A percentile compares a stretch with the other conserved stretches of the same genome.
These are phyloP conservation scores for Drosophila niveifrons DNA, from an alignment of 2,888 invertebrate species.

Conservation along the genomic window DNA sequence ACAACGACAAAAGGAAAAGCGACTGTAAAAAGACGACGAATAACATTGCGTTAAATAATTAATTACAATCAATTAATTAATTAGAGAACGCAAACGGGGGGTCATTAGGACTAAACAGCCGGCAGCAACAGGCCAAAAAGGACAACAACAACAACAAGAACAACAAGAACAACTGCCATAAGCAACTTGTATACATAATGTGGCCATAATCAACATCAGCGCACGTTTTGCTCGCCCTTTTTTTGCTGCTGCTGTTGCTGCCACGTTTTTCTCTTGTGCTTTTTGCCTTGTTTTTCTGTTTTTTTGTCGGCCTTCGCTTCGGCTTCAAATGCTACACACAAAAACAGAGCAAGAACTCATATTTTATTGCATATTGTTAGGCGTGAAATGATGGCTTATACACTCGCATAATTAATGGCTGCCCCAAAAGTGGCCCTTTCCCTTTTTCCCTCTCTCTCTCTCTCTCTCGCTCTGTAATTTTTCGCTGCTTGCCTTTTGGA, in stretches of 20 bases:
- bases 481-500: conserved; percentile 33
- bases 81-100: conserved; percentile 69
- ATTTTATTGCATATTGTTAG: conserved; percentile 72
- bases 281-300: background rate
- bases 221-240: conserved; percentile 36
- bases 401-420: conserved; percentile 67
- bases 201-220: conserved; percentile 67
- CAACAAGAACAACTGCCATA: conserved; percentile 23
- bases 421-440: conserved; percentile 7
- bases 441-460: background rate
- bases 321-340: conserved; percentile 25
- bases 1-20: conserved; percentile 21
- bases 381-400: conserved; percentile 68
- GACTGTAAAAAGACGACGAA: conserved; percentile 57
- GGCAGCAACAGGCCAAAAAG: conserved; percentile 38
- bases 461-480: background rate
- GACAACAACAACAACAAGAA: conserved; percentile 13
- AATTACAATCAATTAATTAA: conserved; percentile 84
- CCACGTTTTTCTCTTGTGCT: conserved; percentile 7
- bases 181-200: conserved; percentile 70
- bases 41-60: conserved; percentile 78
- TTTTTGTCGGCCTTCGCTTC: conserved; percentile 36
- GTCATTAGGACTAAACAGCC: conserved; percentile 66
- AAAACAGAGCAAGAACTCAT: conserved; percentile 32
- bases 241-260: conserved; percentile 4